These are phyloP conservation scores for Squalus acanthias DNA, from an alignment of 2,797 vertebrate species.

Conservation along the genomic window DNA sequence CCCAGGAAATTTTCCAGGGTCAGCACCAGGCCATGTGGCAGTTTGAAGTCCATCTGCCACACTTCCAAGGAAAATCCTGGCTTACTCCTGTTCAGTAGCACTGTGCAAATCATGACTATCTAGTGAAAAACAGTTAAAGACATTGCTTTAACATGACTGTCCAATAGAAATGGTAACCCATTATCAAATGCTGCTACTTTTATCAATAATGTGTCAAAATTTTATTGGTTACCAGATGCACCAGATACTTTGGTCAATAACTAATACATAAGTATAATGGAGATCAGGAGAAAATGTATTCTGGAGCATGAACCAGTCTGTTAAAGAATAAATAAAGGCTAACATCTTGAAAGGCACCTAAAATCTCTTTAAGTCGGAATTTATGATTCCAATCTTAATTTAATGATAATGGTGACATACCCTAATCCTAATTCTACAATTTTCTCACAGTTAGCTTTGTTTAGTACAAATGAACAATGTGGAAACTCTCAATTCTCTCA, in stretches of 20 bases:
- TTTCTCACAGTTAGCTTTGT: background rate
- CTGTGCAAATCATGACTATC: background rate
- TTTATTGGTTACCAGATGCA: background rate
- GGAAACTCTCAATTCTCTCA: background rate
- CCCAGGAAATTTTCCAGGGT: background rate
- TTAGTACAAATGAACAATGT: background rate
- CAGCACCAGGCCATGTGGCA: background rate
- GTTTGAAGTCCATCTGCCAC: background rate
- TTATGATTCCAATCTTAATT: background rate
- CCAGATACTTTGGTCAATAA: background rate
- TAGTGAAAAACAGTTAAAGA: background rate
- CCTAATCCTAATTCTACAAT: background rate
- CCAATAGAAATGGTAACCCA: background rate
- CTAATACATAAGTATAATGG: background rate
- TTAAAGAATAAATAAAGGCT: background rate
- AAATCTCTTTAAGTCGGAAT: background rate
- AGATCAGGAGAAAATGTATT: background rate
- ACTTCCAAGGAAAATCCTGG: background rate
- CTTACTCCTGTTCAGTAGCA: background rate
- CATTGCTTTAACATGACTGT: background rate
- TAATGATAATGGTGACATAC: background rate
- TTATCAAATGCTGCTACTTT: background rate
- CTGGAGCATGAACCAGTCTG: background rate
- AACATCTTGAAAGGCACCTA: background rate
- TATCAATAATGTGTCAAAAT: background rate